Evolutionary conservation across 2,113 vertebrate genomes (phyloP), one percentile per base, ranked within the genome.

Genomic region (Aegotheles bennettii): DNA sequence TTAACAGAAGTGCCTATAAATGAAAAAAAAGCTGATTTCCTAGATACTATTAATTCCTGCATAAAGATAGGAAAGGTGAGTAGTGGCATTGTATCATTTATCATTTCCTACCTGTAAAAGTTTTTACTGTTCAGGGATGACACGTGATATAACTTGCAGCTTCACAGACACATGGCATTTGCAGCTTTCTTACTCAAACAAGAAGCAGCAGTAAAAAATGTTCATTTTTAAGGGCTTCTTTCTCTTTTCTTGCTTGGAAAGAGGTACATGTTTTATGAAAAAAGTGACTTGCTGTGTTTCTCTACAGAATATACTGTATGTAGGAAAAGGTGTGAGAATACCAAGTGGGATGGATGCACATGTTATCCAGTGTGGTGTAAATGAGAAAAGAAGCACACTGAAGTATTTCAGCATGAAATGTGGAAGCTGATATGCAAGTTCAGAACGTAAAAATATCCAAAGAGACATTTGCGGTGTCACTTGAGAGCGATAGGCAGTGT

Each of bases 1-100:
- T 98, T 99, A 96, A 98, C 98, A 96, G 98, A 99, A 99, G 98
- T 99, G 98, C 99, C 99, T 98, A 98, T 98, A 97, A 99, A 99
- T 97, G 99, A 99, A 95, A 99, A 99, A 98, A 99, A 99, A 98
- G 98, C 98, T 86, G 99, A 99, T 98, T 98, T 99, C 97, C 98
- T 99, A 88, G 98, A 99, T 95, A 98, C 98, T 86, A 99, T 99
- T 98, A 99, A 99, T 97, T 99, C 99, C 95, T 99, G 98, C 98
- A 98, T 99, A 97, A 98, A 97, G 97, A 98, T 98, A 97, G 99
- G 99, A 98, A 99, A 99, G 98, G 99, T 99, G 96, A 98, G 97
- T 96, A 83, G 70, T 38, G 42, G 11, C 50, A 19, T 81, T 61
- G n/a, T 61, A 50, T 82, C 38, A 20, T 29, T 93, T 93, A 47